Evolutionary conservation across 2,797 vertebrate species (phyloP).

Genomic region (Microctenopoma stevenorrisi): DNA sequence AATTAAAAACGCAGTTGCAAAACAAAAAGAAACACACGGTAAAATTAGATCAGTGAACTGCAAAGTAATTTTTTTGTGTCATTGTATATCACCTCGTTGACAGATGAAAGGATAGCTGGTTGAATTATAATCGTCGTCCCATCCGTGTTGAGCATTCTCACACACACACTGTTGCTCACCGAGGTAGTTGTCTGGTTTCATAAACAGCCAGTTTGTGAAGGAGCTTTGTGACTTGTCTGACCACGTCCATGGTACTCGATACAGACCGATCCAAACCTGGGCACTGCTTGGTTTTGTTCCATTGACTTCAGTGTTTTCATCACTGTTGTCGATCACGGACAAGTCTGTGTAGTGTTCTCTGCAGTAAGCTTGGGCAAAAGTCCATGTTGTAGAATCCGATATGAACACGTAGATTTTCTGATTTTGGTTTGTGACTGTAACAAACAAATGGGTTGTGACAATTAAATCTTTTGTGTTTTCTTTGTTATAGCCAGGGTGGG

Average conservation of each 20-base stretch:
- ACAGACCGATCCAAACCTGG: slow-evolving; percentile 5
- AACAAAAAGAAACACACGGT: too few species aligned
- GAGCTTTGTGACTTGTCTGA: not conserved
- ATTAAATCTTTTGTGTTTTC: too few species aligned
- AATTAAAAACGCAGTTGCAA: not conserved
- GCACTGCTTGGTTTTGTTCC: accelerated
- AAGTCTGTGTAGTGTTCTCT: slow-evolving; percentile 5
- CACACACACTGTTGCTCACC: accelerated
- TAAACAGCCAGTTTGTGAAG: accelerated
- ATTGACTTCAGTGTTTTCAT: not conserved
- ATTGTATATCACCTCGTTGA: slow-evolving; percentile 10
- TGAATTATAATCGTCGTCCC: not conserved
- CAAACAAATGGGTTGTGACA: not conserved
- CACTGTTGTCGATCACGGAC: slow-evolving; percentile 4
- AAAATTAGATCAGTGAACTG: too few species aligned
- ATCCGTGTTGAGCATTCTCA: accelerated
- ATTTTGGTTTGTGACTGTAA: not conserved
- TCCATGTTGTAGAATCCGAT: accelerated
- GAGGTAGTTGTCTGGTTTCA: accelerated
- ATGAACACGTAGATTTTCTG: not conserved
- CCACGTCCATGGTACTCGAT: slow-evolving; percentile 21
- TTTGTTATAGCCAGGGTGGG: not conserved
- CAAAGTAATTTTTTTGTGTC: not conserved
- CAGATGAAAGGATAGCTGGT: accelerated
- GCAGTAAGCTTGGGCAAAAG: slow-evolving; percentile 1